phyloP scores from a whole-genome alignment of 2,888 invertebrate genomes.

The Tupiocoris notatus region DNA sequence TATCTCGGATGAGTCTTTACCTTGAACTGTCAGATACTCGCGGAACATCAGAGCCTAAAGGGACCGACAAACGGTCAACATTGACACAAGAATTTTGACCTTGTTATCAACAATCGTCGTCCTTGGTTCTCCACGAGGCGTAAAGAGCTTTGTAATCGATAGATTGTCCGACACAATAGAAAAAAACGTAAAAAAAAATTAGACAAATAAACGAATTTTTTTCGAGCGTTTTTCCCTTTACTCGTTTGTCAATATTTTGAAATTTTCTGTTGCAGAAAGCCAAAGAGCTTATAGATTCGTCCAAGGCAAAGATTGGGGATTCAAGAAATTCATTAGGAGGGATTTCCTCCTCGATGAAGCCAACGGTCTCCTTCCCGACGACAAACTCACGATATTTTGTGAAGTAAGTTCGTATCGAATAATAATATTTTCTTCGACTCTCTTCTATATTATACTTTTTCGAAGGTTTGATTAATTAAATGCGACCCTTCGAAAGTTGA shows the following conservation, averaged over 20 bases:
- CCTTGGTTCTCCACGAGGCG: not conserved
- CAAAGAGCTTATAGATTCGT: constrained; percentile 97
- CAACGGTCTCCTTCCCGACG: constrained; percentile 96
- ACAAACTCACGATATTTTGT: constrained; percentile 98
- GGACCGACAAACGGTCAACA: not conserved
- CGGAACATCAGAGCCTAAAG: not conserved
- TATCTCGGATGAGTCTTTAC: not conserved
- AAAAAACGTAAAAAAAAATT: constrained; percentile 11
- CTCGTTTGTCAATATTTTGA: not conserved
- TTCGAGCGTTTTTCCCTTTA: not conserved
- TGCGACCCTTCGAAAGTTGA: too few relatives aligned
- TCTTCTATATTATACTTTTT: too few relatives aligned
- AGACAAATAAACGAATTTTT: not conserved
- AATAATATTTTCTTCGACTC: too few relatives aligned
- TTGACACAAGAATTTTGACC: not conserved
- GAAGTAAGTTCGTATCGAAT: constrained; percentile 73
- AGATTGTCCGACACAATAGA: too few relatives aligned
- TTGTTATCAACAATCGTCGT: not conserved
- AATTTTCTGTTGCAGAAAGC: constrained; percentile 60
- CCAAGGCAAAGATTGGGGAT: constrained; percentile 99
- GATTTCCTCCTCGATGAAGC: constrained; percentile 98
- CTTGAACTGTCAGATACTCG: not conserved
- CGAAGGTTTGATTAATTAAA: too few relatives aligned
- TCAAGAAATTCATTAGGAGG: constrained; percentile 98
- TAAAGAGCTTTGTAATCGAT: not conserved